These are phyloP conservation scores for Oncorhynchus kisutch DNA, from an alignment of 2,113 vertebrate genomes.

Conservation along the genomic window DNA sequence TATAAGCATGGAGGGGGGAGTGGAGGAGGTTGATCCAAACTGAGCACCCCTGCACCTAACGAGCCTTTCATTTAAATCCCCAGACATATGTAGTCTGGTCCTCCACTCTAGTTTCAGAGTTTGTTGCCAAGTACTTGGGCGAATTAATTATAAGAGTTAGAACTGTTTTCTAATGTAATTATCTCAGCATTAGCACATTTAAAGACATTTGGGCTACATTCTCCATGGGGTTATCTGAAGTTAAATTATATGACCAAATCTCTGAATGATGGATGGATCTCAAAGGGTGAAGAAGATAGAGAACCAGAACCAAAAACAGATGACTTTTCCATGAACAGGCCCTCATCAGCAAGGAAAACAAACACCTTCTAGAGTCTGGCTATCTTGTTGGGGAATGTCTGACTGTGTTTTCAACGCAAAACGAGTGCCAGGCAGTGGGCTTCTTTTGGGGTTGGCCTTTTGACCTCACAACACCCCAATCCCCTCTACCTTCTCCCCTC, in stretches of 20 bases:
- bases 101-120: constrained; percentile 56
- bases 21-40: constrained; percentile 12
- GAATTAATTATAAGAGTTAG: constrained; percentile 42
- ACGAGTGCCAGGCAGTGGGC: constrained; percentile 11
- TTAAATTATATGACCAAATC: constrained; percentile 54
- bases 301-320: constrained; percentile 31
- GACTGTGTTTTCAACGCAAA: neutral
- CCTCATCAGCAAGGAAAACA: constrained; percentile 26
- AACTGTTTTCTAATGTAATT: constrained; percentile 60
- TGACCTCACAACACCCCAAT: neutral
- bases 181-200: constrained; percentile 56
- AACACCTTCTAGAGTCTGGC: constrained; percentile 2
- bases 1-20: constrained; percentile 41
- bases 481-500: neutral
- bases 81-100: constrained; percentile 71
- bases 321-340: constrained; percentile 56
- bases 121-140: constrained; percentile 54
- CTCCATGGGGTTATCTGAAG: constrained; percentile 49
- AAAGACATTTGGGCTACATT: constrained; percentile 33
- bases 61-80: constrained; percentile 67
- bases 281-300: constrained; percentile 1
- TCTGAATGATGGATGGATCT: constrained; percentile 48
- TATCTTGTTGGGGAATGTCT: neutral
- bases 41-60: constrained; percentile 58
- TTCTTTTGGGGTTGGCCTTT: neutral